A percentile compares a stretch with the other conserved stretches of the same genome.
Evolutionary conservation across 2,888 invertebrate species (phyloP).

Genomic region (Cinara cedri): DNA sequence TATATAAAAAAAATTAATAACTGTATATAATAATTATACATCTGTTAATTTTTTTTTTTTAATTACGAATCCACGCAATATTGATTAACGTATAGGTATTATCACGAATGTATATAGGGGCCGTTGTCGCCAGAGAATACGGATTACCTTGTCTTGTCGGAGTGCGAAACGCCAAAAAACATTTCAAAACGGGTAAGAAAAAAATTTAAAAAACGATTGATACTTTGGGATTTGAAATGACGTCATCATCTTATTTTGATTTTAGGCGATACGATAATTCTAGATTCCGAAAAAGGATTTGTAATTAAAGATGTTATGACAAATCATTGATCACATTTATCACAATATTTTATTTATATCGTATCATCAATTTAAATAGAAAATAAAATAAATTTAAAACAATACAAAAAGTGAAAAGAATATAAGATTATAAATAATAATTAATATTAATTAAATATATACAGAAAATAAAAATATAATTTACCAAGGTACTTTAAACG

Average conservation of each 20-base stretch:
- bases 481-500: slow-evolving; percentile 1
- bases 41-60: too few species aligned
- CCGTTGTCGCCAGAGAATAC: slow-evolving; percentile 83
- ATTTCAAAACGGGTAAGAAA: slow-evolving; percentile 71
- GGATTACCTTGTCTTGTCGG: slow-evolving; percentile 84
- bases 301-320: neutral
- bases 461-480: slow-evolving; percentile 25
- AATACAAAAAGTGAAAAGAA: slow-evolving; percentile 40
- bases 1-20: too few species aligned
- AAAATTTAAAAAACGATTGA: neutral
- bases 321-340: slow-evolving; percentile 12
- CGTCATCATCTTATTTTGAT: slow-evolving; percentile 5
- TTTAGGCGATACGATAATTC: slow-evolving; percentile 42
- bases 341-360: slow-evolving; percentile 32
- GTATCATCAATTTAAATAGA: neutral
- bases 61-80: neutral
- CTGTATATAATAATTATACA: too few species aligned
- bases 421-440: slow-evolving; percentile 34
- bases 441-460: slow-evolving; percentile 26
- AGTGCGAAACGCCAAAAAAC: slow-evolving; percentile 71
- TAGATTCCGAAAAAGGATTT: slow-evolving; percentile 43
- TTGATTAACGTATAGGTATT: neutral
- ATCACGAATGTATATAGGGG: slow-evolving; percentile 66
- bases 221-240: neutral
- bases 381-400: slow-evolving; percentile 30